Evolutionary conservation across 2,797 vertebrate genomes (phyloP).

Genomic region (Spheniscus humboldti): DNA sequence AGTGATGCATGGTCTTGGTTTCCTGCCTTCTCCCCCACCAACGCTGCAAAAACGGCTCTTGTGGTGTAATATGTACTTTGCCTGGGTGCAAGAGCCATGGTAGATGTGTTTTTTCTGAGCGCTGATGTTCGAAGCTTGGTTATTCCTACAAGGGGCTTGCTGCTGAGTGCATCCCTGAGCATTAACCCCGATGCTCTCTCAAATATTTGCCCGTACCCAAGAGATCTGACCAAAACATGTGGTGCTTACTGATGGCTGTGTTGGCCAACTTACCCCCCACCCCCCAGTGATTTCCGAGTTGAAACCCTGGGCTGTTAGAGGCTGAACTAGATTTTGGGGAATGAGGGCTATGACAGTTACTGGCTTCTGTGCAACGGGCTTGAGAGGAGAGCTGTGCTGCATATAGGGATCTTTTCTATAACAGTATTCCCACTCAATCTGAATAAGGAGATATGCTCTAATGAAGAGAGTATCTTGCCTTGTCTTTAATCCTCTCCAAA

Average conservation of each 20-base stretch:
- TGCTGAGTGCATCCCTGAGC: neutral
- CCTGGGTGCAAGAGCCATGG: neutral
- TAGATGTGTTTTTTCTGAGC: neutral
- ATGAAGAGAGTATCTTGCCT: constrained; percentile 30
- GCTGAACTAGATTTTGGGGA: neutral
- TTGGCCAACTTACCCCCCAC: neutral
- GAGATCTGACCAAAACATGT: neutral
- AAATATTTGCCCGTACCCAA: neutral
- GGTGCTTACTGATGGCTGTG: neutral
- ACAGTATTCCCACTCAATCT: neutral
- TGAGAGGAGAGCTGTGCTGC: neutral
- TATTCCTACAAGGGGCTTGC: neutral
- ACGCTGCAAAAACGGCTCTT: neutral
- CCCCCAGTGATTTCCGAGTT: neutral
- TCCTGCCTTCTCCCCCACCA: neutral
- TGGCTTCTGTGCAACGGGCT: neutral
- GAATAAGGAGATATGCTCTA: constrained; percentile 14
- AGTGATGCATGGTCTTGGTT: neutral
- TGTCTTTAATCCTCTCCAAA: constrained; percentile 49
- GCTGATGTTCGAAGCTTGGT: neutral
- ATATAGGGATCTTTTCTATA: neutral
- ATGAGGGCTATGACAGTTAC: neutral
- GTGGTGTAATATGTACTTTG: neutral
- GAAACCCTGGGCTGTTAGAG: neutral
- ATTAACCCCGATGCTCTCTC: neutral